Evolutionary conservation across 2,888 invertebrate genomes (phyloP), one percentile per base, ranked within the genome.

Genomic region (Oligia strigilis): DNA sequence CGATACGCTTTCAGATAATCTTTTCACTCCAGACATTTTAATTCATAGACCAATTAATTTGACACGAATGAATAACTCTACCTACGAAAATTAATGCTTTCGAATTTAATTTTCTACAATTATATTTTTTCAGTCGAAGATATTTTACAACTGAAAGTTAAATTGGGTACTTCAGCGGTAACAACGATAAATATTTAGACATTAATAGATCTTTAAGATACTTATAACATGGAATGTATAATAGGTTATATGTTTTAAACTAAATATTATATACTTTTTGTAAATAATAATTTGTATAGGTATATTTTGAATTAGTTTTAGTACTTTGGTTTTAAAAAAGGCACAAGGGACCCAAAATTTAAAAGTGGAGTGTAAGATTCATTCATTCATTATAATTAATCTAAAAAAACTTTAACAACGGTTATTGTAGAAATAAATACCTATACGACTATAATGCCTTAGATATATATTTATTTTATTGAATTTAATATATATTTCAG

Each of bases 291-390:
- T 78, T 87, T 86, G 80, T 71, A 87, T 73, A 82, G 75, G 72
- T 87, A 84, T 83, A 86, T 82, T 79, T 86, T 80, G 84, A 89
- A 88, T 82, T 86, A 86, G 88, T 88, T 88, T 90, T 91, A 90
- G 87, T 88, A 88, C 89, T 89, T 90, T 82, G 87, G 86, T 91
- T 91, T 89, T 82, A 92, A 94, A 92, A 91, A 95, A 95, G 94
- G 95, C 95, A 95, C 95, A 92, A 92, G 90, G 90, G 92, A 94
- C 90, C 87, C 80, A 88, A 90, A 91, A 90, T 84, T 87, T 75
- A 87, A 85, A 88, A 80, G 76, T 81, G 70, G 65, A 75, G 72
- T 75, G 62, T 72, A 67, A 75, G 72, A 80, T 87, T 78, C 80
- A 85, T 85, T 79, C 82, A 84, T 85, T 78, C 77, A 75, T 75